Base-by-base conservation (phyloP, 2,888 invertebrate species). In the Dolomedes plantarius region DNA sequence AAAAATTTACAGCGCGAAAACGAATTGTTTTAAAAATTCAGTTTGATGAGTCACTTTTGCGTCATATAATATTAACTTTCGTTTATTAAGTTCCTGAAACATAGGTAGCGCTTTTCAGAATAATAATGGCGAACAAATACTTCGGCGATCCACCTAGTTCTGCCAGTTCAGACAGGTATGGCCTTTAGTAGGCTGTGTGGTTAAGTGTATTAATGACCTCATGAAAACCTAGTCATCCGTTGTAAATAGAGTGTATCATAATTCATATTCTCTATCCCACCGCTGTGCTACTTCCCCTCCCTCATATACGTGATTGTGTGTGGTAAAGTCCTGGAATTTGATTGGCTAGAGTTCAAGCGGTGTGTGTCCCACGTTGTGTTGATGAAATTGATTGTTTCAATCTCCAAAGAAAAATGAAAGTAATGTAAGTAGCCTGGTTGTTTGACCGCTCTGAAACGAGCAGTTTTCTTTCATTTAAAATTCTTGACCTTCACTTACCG, bases 101-200 rank as follows among this genome's bases (percentile, higher is more conserved):
- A 50, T 62, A 78, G 78, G 85, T 73, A 73, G 75, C 75, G 76
- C 72, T 80, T 41, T 71, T 41, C 69, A 11, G 19, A 56, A 50
- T 31, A 31, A 31, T 41, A 65, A 79, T 86, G 79, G 86, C 86
- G 80, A 75, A 72, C 50, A 31, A 71, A 32, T 73, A 71, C 39
- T 77, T 80, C 36, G 32, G 56, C 32, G 96, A 96, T 92, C 95
- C 96, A 89, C 96, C 96, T 90, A 96, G 96, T 91, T 96, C 96
- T 87, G 96, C 96, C 89, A 97, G 96, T 92, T 96, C 96, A 88
- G 96, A 96, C 93, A 96, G 96, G 96, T 96, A 94, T 46, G 72
- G 31, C 46, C 68, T 62, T 62, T 32, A 19, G 9, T 39, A 31
- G 9, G 41, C 1, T 32, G 0, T 3, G 16, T 27, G 31, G 67